Evolutionary conservation across 1,140 invertebrate species (phyloP), one percentile per base, ranked within the genome.

Genomic region (Elysia chlorotica): DNA sequence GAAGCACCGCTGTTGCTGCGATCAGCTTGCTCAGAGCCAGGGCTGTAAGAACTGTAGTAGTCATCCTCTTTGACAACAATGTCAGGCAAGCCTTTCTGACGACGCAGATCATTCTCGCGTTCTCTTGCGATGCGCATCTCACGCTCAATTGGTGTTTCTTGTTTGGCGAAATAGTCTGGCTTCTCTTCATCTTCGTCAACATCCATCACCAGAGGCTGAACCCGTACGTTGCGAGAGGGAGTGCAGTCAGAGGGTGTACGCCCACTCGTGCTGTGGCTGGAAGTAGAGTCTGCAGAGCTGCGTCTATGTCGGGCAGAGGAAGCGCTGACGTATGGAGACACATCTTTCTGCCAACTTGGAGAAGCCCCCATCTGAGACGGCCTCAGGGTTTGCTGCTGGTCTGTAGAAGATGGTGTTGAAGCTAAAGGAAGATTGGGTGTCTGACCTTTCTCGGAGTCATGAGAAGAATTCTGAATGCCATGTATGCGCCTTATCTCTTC

Each of bases 101-200:
- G 30, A 41, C 89, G 79, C 35, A 89, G 81, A 75, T 89, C 90
- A 73, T 90, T 90, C 80, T 91, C 90, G 38, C 90, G 77, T 69
- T 90, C 90, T 63, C 84, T 80, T 2, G 88, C 84, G 30, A 90
- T 73, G 61, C 90, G 84, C 41, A 91, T 91, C 78, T 91, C 90
- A 35, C 89, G 79, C 78, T 91, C 90, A 72, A 91, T 90, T 10
- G 90, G 89, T 25, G 90, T 90, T 81, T 91, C 90, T 76, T 69
- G 77, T 41, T 73, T 71, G 23, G 61, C 28, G 31, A 71, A 71
- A 38, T 71, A 71, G 30, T 71, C 33, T 30, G 35, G 35, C 36
- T 62, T 71, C 2, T 62, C 33, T 17, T 67, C 54, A 23, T 73
- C 65, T n/a, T 54, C 59, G 25, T 33, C 36, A 28, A 57, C 25